These are phyloP conservation scores for Gymnoscelis rufifasciata DNA, from an alignment of 2,888 invertebrate genomes.

Conservation along the genomic window DNA sequence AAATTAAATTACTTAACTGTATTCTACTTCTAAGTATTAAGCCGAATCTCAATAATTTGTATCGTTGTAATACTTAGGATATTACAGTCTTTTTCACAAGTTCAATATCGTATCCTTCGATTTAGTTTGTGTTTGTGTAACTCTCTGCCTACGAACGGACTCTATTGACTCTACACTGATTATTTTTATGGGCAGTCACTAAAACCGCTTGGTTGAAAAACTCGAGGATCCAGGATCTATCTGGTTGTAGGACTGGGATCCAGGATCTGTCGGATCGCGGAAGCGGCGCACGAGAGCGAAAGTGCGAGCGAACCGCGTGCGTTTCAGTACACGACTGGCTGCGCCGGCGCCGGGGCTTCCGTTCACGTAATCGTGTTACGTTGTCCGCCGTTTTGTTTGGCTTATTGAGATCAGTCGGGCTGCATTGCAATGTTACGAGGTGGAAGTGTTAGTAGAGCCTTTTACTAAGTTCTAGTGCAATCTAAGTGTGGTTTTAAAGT, in stretches of 20 bases:
- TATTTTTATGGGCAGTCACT: too few species aligned
- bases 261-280: constrained; percentile 37
- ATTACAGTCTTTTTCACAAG: too few species aligned
- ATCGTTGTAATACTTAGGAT: too few species aligned
- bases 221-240: not conserved
- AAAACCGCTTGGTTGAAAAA: not conserved
- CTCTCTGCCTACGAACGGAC: too few species aligned
- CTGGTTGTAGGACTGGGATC: constrained; percentile 3
- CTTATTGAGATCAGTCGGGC: constrained; percentile 14
- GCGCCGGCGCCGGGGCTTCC: constrained; percentile 38
- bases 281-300: constrained; percentile 62
- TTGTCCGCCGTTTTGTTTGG: constrained; percentile 20
- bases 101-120: too few species aligned
- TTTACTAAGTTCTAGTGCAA: too few species aligned
- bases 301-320: constrained; percentile 64
- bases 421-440: not conserved
- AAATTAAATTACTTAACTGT: too few species aligned
- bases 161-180: too few species aligned
- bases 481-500: too few species aligned
- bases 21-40: too few species aligned
- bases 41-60: too few species aligned
- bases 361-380: constrained; percentile 59
- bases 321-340: constrained; percentile 60
- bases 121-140: too few species aligned
- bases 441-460: not conserved